Percentiles rank a stretch among this genome's conserved stretches.
phyloP scores from a whole-genome alignment of 2,888 invertebrate species.

The Eurois occulta region DNA sequence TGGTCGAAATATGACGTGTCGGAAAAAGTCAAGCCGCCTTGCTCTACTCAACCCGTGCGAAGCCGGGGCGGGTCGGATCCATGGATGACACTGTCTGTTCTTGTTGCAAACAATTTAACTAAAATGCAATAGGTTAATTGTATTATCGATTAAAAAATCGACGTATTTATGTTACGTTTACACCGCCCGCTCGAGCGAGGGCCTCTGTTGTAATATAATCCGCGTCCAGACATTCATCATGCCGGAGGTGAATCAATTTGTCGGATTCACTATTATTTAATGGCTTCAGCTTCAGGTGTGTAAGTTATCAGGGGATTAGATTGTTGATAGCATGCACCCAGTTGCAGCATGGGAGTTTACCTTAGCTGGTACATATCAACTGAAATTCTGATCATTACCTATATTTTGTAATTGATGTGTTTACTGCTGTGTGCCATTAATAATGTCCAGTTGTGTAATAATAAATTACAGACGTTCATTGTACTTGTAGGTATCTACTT shows the following conservation, averaged over 20 bases:
- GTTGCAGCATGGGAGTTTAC: slow-evolving; percentile 6
- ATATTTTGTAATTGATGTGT: not conserved
- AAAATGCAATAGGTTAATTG: not conserved
- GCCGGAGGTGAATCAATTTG: slow-evolving; percentile 26
- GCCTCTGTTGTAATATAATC: slow-evolving; percentile 29
- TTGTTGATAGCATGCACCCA: not conserved
- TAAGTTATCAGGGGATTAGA: slow-evolving; percentile 7
- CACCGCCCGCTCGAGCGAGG: not conserved
- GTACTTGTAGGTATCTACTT: not conserved
- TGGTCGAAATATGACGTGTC: too few species aligned
- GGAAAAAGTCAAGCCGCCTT: too few species aligned
- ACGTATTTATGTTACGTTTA: not conserved
- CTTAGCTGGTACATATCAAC: not conserved
- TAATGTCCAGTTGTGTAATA: slow-evolving; percentile 4
- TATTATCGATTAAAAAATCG: not conserved
- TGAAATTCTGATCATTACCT: not conserved
- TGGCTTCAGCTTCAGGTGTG: not conserved
- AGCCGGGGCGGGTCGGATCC: not conserved
- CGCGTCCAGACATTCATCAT: slow-evolving; percentile 1
- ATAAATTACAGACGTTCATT: not conserved
- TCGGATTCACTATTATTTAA: slow-evolving; percentile 10
- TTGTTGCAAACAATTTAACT: too few species aligned
- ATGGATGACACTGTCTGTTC: not conserved
- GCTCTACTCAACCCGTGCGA: too few species aligned
- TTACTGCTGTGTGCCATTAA: not conserved